Percentiles rank a stretch among this genome's conserved stretches.
Conservation (phyloP, 2,888 invertebrate species). For the Hipparchia sbordonii region DNA sequence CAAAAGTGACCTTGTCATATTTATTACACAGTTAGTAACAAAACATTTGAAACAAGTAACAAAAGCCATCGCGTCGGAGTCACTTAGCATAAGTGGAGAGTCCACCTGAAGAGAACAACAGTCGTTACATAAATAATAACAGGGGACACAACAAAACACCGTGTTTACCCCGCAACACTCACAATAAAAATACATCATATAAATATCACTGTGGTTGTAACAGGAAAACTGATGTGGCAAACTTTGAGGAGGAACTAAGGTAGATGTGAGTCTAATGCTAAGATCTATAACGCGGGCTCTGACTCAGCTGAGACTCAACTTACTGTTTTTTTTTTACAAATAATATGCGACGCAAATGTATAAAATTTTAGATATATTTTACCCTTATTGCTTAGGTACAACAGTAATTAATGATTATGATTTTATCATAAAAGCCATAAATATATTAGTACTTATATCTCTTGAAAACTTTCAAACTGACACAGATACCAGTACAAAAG, state of each 20-base stretch:
- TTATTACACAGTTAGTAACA: neutral
- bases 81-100: slow-evolving; percentile 76
- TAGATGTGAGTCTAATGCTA: neutral
- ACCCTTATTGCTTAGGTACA: no score
- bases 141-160: slow-evolving; percentile 61
- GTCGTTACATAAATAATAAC: slow-evolving; percentile 79
- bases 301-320: no score
- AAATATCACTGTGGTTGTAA: slow-evolving; percentile 41
- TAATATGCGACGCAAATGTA: no score
- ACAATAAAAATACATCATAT: slow-evolving; percentile 57
- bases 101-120: slow-evolving; percentile 74
- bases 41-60: slow-evolving; percentile 14
- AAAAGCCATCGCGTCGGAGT: slow-evolving; percentile 35
- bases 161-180: slow-evolving; percentile 67
- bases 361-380: no score
- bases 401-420: no score
- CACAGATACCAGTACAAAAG: no score
- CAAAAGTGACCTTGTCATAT: neutral
- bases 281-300: no score
- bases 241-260: slow-evolving; percentile 4
- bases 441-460: no score
- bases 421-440: no score
- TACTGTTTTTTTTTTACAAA: no score
- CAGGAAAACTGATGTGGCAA: slow-evolving; percentile 23
- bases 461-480: no score